A percentile compares a stretch with the other conserved stretches of the same genome.
These are phyloP conservation scores for Saccopteryx bilineata DNA, from an alignment of 2,113 vertebrate species.

Conservation along the genomic window DNA sequence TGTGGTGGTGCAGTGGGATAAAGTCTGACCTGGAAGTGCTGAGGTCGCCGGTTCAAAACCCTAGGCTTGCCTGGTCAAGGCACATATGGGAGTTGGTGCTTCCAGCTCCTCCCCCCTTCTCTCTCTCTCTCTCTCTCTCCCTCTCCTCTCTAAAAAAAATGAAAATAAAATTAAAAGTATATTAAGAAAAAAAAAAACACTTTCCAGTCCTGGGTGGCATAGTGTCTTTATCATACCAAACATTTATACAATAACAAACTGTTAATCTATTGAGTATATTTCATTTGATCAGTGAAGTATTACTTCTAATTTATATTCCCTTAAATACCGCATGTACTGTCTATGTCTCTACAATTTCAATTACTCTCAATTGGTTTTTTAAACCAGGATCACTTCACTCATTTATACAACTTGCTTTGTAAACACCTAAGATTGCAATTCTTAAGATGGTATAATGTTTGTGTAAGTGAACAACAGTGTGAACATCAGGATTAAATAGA, in stretches of 20 bases:
- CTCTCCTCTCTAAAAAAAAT: too few species aligned
- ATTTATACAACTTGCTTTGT: not conserved
- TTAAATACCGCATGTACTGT: not conserved
- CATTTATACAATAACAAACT: not conserved
- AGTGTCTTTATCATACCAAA: not conserved
- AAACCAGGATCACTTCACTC: not conserved
- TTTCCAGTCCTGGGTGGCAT: conserved; percentile 11
- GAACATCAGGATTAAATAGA: not conserved
- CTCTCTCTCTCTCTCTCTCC: too few species aligned
- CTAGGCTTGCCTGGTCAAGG: too few species aligned
- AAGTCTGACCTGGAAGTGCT: too few species aligned
- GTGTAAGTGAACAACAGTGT: not conserved
- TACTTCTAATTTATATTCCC: not conserved
- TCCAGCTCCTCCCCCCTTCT: too few species aligned
- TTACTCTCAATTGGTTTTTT: conserved; percentile 28
- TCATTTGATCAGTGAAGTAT: not conserved
- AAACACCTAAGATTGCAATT: not conserved
- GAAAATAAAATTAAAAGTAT: too few species aligned
- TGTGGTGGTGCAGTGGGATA: too few species aligned
- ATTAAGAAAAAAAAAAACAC: too few species aligned
- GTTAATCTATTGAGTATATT: not conserved
- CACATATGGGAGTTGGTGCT: too few species aligned
- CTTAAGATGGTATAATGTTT: not conserved
- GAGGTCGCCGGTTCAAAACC: too few species aligned
- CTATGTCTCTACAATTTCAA: not conserved